Evolutionary conservation across 1,140 invertebrate species (phyloP).

Genomic region (Apocrypta bakeri): DNA sequence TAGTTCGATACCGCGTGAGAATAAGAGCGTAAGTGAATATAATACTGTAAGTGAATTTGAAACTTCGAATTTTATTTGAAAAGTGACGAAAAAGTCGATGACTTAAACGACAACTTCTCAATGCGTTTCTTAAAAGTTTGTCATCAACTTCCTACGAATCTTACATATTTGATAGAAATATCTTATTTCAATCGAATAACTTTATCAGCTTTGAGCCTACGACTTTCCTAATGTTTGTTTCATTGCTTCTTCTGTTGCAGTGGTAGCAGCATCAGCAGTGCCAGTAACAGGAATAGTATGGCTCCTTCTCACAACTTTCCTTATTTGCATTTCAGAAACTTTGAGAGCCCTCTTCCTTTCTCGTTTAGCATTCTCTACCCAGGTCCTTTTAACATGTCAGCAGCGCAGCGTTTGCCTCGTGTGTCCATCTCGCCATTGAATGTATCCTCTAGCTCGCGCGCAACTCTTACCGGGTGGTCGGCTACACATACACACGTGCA

Average conservation of each 20-base stretch:
- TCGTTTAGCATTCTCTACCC: slow-evolving; percentile 14
- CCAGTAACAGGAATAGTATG: no score
- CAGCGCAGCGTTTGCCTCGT: neutral
- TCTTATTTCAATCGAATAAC: slow-evolving; percentile 20
- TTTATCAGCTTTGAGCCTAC: neutral
- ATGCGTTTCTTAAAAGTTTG: no score
- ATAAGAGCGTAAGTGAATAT: no score
- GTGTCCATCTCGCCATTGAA: slow-evolving; percentile 17
- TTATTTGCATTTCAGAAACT: slow-evolving; percentile 50
- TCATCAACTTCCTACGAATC: no score
- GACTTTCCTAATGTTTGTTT: slow-evolving; percentile 43
- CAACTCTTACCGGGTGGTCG: slow-evolving; percentile 37
- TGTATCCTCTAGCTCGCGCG: slow-evolving; percentile 15
- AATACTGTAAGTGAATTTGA: no score
- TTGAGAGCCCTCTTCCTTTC: neutral
- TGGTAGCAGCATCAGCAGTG: no score
- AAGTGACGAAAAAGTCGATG: no score
- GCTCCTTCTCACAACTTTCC: slow-evolving; percentile 19
- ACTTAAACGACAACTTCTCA: no score
- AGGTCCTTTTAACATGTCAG: neutral
- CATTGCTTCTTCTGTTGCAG: neutral
- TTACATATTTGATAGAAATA: no score
- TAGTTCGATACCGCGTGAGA: no score
- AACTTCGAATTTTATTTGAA: no score
- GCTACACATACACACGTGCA: slow-evolving; percentile 12